Conservation (phyloP, 2,113 vertebrate species). For the Ornithorhynchus anatinus region DNA sequence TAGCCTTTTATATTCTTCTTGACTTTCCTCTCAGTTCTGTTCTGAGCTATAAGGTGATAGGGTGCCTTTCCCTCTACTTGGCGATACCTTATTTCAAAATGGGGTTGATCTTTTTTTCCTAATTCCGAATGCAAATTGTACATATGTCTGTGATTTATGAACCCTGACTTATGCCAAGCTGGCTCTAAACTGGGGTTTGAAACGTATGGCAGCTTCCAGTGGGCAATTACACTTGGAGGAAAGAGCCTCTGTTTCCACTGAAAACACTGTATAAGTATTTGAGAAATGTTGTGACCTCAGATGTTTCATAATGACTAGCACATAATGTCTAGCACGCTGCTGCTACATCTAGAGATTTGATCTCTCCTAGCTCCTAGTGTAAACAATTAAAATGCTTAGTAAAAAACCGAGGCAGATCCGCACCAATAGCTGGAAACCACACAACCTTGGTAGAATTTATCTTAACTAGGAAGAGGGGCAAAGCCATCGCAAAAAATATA, state of each 20-base stretch:
- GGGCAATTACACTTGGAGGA: constrained; percentile 61
- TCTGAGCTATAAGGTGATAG: constrained; percentile 36
- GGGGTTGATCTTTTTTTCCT: constrained; percentile 43
- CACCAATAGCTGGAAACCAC: too few species aligned
- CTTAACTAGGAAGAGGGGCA: too few species aligned
- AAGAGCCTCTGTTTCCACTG: constrained; percentile 67
- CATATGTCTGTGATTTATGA: constrained; percentile 59
- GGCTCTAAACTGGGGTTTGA: constrained; percentile 54
- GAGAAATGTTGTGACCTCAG: constrained; percentile 68
- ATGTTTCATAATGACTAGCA: constrained; percentile 57
- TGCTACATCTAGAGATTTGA: constrained; percentile 45
- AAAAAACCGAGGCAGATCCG: constrained; percentile 50
- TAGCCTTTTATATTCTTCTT: constrained; percentile 14
- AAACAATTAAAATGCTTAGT: constrained; percentile 54
- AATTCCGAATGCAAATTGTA: constrained; percentile 62
- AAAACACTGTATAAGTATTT: constrained; percentile 62
- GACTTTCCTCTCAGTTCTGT: constrained; percentile 28
- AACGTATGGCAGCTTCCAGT: constrained; percentile 52
- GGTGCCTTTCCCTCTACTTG: constrained; percentile 16
- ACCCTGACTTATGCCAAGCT: constrained; percentile 53
- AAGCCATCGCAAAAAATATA: too few species aligned
- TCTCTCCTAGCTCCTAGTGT: constrained; percentile 54
- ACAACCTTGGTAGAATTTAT: too few species aligned
- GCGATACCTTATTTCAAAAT: constrained; percentile 29
- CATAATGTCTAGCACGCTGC: constrained; percentile 64